Evolutionary conservation across 1,140 invertebrate species (phyloP).

Genomic region (Aethina tumida): DNA sequence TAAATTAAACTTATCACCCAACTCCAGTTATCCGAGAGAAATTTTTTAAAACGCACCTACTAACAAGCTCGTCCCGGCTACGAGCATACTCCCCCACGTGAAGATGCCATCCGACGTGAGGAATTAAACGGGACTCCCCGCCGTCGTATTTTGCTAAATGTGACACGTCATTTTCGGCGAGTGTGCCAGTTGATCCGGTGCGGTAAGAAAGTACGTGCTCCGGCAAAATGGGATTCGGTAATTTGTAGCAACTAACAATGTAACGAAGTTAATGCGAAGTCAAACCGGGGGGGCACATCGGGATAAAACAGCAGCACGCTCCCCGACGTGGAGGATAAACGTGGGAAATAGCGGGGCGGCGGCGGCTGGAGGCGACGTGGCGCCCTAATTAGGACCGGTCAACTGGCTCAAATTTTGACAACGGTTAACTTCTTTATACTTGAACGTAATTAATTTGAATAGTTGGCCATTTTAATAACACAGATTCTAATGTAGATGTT

Average conservation of each 20-base stretch:
- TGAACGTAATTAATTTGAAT: no score
- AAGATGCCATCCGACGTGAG: neutral
- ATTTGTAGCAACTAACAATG: slow-evolving; percentile 22
- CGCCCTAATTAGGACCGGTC: neutral
- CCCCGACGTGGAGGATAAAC: neutral
- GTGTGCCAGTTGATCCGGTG: slow-evolving; percentile 2
- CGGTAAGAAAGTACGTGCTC: slow-evolving; percentile 20
- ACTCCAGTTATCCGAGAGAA: no score
- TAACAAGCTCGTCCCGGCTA: no score
- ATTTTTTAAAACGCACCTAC: no score
- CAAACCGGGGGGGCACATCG: slow-evolving; percentile 3
- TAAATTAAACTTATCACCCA: no score
- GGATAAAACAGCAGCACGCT: neutral
- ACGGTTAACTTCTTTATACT: no score
- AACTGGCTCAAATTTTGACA: no score
- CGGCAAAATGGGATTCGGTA: slow-evolving; percentile 15
- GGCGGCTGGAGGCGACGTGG: neutral
- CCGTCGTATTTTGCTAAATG: slow-evolving; percentile 19
- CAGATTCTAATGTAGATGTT: no score
- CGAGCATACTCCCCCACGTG: no score
- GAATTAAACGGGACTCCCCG: slow-evolving; percentile 9
- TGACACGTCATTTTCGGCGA: slow-evolving; percentile 16
- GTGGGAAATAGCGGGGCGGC: neutral
- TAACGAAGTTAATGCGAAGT: slow-evolving; percentile 23
- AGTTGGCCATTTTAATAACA: no score